These are phyloP conservation scores for Ennomos erosarius DNA, from an alignment of 2,888 invertebrate genomes.

Conservation along the genomic window DNA sequence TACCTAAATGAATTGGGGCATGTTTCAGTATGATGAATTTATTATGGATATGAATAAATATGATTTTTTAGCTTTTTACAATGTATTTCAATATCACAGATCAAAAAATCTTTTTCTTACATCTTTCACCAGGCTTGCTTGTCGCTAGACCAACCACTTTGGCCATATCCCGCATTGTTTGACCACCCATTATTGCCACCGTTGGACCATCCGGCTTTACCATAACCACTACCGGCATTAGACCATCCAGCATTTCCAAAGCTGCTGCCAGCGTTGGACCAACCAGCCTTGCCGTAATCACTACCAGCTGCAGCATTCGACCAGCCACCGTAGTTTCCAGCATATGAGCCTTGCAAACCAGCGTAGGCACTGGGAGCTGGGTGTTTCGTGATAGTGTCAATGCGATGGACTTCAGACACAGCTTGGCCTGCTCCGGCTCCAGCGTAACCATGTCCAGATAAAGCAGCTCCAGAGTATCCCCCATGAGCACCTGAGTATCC, in stretches of 20 bases:
- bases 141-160: conserved; percentile 28
- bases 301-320: conserved; percentile 18
- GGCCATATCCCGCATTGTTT: not conserved
- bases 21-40: too few relatives aligned
- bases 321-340: conserved; percentile 25
- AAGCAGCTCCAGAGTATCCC: conserved; percentile 23
- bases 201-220: conserved; percentile 20
- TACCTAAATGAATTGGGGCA: too few relatives aligned
- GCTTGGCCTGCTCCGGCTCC: conserved; percentile 37
- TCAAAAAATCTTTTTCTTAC: not conserved
- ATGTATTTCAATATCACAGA: conserved; percentile 37
- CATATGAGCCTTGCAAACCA: not conserved
- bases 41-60: conserved; percentile 4
- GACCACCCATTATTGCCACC: conserved; percentile 23
- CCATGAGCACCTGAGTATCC: conserved; percentile 34
- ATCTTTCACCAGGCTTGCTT: conserved; percentile 36
- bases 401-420: conserved; percentile 46
- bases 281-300: conserved; percentile 10
- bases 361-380: conserved; percentile 28
- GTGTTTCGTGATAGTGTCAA: conserved; percentile 34
- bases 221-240: conserved; percentile 31
- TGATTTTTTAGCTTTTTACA: conserved; percentile 7
- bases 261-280: conserved; percentile 34
- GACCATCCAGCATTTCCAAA: conserved; percentile 23
- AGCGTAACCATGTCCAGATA: conserved; percentile 14